Evolutionary conservation across 2,888 invertebrate species (phyloP).

Genomic region (Thecophora atra): DNA sequence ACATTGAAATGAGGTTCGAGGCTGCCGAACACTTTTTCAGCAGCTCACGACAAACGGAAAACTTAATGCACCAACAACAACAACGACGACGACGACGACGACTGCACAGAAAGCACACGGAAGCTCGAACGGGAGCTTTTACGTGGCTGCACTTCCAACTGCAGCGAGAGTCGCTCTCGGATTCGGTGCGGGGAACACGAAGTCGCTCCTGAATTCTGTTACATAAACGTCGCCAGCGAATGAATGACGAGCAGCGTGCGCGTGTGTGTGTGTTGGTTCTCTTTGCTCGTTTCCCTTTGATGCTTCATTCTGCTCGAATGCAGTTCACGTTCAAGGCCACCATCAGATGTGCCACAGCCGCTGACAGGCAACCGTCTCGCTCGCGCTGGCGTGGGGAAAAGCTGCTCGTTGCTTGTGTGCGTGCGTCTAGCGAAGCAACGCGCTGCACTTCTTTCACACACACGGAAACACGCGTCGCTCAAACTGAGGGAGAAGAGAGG

Average conservation of each 20-base stretch:
- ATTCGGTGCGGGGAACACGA: neutral
- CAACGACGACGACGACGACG: neutral
- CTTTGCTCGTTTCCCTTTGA: constrained; percentile 33
- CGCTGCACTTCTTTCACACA: neutral
- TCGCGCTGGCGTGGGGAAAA: neutral
- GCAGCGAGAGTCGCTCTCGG: too few species aligned
- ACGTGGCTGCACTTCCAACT: constrained; percentile 26
- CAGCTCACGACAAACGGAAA: constrained; percentile 31
- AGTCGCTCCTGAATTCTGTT: neutral
- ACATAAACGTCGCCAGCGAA: neutral
- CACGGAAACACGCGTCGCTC: too few species aligned
- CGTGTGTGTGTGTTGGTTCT: constrained; percentile 13
- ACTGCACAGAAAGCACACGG: neutral
- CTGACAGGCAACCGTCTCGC: neutral
- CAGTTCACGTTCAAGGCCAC: constrained; percentile 66
- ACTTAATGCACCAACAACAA: neutral
- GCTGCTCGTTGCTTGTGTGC: neutral
- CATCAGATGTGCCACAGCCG: constrained; percentile 41
- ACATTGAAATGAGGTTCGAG: constrained; percentile 37
- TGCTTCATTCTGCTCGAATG: constrained; percentile 52
- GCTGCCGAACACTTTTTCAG: constrained; percentile 25
- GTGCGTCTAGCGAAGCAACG: neutral
- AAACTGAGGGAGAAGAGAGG: too few species aligned
- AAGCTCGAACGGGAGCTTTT: constrained; percentile 6
- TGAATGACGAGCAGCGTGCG: neutral